phyloP scores from a whole-genome alignment of 2,888 invertebrate genomes.

The Hirtodrosophila confusa region DNA sequence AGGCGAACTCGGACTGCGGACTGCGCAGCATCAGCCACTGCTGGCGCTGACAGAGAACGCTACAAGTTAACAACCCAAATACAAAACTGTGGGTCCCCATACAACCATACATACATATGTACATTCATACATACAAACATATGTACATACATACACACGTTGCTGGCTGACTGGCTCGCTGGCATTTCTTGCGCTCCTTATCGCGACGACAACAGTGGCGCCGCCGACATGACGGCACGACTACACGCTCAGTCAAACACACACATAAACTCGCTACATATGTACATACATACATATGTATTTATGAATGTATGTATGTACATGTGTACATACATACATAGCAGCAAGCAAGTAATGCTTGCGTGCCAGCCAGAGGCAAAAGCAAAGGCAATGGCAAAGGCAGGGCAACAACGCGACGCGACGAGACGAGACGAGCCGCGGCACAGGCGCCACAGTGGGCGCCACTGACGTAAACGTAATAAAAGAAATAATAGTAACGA shows the following conservation, averaged over 20 bases:
- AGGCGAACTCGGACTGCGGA: constrained; percentile 8
- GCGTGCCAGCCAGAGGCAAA: constrained; percentile 70
- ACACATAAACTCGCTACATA: constrained; percentile 9
- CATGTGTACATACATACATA: constrained; percentile 16
- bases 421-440: constrained; percentile 47
- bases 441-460: constrained; percentile 83
- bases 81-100: constrained; percentile 49
- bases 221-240: constrained; percentile 74
- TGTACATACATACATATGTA: constrained; percentile 6
- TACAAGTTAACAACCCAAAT: constrained; percentile 50
- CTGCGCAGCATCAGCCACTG: constrained; percentile 55
- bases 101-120: constrained; percentile 31
- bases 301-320: constrained; percentile 3
- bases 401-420: constrained; percentile 47
- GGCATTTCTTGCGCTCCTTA: constrained; percentile 75
- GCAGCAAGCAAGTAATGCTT: constrained; percentile 47
- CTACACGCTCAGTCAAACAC: constrained; percentile 36
- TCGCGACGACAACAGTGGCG: constrained; percentile 78
- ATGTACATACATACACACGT: constrained; percentile 16
- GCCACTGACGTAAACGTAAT: constrained; percentile 85
- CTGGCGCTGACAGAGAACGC: constrained; percentile 27
- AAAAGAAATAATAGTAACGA: constrained; percentile 83
- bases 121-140: neutral
- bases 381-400: constrained; percentile 50
- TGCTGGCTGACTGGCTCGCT: constrained; percentile 55